phyloP scores from a whole-genome alignment of 2,888 invertebrate genomes.

The Plusia festucae region DNA sequence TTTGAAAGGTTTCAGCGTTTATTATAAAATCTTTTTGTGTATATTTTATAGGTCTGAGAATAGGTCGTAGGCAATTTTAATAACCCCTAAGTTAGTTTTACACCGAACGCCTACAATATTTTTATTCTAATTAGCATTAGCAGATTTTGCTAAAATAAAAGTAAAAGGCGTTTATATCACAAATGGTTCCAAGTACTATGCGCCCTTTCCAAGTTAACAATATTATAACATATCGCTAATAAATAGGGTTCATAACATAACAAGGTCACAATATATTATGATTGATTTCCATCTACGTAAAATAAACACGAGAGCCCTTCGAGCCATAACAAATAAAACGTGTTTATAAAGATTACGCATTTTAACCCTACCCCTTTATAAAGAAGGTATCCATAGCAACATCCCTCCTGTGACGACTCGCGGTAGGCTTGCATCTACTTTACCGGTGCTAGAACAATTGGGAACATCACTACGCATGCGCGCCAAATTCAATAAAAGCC shows the following conservation, averaged over 20 bases:
- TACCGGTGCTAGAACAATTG: slow-evolving; percentile 63
- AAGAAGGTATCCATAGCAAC: slow-evolving; percentile 32
- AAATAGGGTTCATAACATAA: neutral
- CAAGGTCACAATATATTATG: neutral
- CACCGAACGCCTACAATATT: slow-evolving; percentile 36
- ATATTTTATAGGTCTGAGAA: too few relatives aligned
- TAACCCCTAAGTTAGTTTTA: slow-evolving; percentile 16
- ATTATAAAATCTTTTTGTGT: too few relatives aligned
- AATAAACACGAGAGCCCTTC: neutral
- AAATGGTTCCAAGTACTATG: neutral
- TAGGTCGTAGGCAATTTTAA: too few relatives aligned
- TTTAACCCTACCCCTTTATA: slow-evolving; percentile 15
- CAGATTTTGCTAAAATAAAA: slow-evolving; percentile 49
- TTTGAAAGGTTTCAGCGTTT: too few relatives aligned
- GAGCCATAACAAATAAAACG: neutral
- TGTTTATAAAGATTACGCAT: slow-evolving; percentile 8
- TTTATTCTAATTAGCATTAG: slow-evolving; percentile 13
- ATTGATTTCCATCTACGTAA: slow-evolving; percentile 1
- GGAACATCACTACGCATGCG: slow-evolving; percentile 74
- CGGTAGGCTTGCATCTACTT: slow-evolving; percentile 65
- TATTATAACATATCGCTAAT: neutral
- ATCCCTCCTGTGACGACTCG: slow-evolving; percentile 26
- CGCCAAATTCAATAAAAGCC: slow-evolving; percentile 72
- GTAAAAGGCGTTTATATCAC: slow-evolving; percentile 51
- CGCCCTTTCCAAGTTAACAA: neutral